Base-by-base conservation (phyloP, 2,888 invertebrate species). In the Megaustenia siamemsis region DNA sequence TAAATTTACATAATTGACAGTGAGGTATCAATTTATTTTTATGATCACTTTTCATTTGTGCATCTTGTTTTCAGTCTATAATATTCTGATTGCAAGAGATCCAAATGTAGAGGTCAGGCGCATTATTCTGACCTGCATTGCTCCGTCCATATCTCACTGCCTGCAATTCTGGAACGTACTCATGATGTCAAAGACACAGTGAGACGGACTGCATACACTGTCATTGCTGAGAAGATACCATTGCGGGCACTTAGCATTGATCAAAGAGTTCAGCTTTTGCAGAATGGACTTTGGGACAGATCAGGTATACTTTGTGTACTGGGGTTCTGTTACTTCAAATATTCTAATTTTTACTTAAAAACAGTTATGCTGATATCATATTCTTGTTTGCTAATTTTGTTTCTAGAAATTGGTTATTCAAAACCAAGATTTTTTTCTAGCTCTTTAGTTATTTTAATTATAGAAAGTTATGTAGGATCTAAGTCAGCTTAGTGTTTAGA, bases 161-260 rank as follows among this genome's bases (percentile, higher is more conserved):
- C 96, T 0, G 95, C 95, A 86, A 96, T 97, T 49, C 91, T 97
- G 76, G 96, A 96, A 86, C 95, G 97, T 1, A 95, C 96, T 0
- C 95, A 96, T 90, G 98, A 98, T 93, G 95, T 96, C 0, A 96
- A 97, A 91, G 96, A 96, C 84, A 95, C 95, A 49, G 97, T 98
- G 0, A 95, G 98, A 0, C 95, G 94, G 91, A 95, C 94, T 86
- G 95, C 96, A 0, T 96, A 95, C 90, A 90, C 90, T 63, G 91
- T 94, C 40, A 91, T 96, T 68, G 94, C 95, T 18, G 95, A 95
- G 84, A 94, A 94, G 90, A 92, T 96, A n/a, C 95, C 95, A 80
- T 93, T 95, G 6, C 94, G 94, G 88, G 95, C 95, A 0, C 95
- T 96, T 82, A 95, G 96, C 80, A 96, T 96, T 63, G 95, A 95